Percentiles rank a stretch among this genome's conserved stretches.
Evolutionary conservation across 1,140 invertebrate genomes (phyloP).

Genomic region (Cardiocondyla obscurior): DNA sequence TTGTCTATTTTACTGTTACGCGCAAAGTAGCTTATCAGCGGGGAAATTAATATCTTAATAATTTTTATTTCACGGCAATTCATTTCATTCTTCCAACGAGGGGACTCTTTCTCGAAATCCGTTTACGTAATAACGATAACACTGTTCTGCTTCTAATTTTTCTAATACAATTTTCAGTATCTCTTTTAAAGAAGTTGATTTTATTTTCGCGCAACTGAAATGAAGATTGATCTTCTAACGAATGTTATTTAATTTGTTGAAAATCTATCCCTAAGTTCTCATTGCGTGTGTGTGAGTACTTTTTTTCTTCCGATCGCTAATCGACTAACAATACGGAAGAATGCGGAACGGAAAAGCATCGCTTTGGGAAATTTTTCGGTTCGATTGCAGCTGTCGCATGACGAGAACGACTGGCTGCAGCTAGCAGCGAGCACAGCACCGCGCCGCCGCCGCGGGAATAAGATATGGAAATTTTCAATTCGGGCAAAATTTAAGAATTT

Average conservation of each 20-base stretch:
- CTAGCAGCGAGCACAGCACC: constrained; percentile 47
- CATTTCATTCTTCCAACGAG: background rate
- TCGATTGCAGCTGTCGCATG: constrained; percentile 72
- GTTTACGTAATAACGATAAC: background rate
- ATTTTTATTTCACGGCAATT: background rate
- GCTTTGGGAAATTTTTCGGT: constrained; percentile 69
- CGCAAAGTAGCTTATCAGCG: background rate
- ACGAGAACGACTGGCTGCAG: constrained; percentile 62
- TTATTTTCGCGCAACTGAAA: background rate
- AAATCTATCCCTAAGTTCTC: constrained; percentile 26
- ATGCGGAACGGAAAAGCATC: constrained; percentile 45
- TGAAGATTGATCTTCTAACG: background rate
- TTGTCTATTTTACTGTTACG: constrained; percentile 20
- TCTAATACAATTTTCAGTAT: background rate
- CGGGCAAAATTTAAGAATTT: constrained; percentile 81
- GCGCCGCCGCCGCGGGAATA: constrained; percentile 69
- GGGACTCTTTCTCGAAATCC: background rate
- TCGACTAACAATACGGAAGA: constrained; percentile 29
- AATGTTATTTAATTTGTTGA: background rate
- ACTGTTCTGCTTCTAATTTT: background rate
- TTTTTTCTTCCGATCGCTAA: constrained; percentile 43
- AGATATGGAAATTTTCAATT: constrained; percentile 82
- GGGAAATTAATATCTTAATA: background rate
- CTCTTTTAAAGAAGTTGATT: background rate
- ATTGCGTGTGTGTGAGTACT: too few relatives aligned